phyloP scores from a whole-genome alignment of 1,140 invertebrate species.

The Ylistrum balloti region DNA sequence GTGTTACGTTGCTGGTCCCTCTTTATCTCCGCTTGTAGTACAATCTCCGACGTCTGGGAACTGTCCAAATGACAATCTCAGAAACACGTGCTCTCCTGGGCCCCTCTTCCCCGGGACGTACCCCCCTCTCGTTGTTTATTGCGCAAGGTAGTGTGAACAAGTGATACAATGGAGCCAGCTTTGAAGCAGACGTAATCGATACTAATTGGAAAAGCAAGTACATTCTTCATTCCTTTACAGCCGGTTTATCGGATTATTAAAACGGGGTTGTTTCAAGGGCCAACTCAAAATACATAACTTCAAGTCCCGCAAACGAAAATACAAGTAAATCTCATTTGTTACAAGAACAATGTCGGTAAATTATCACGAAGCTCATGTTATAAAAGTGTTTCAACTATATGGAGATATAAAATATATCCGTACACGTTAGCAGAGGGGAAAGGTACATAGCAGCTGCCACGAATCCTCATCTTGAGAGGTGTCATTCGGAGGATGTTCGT shows the following conservation, averaged over 20 bases:
- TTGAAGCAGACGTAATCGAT: not conserved
- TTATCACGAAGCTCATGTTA: not conserved
- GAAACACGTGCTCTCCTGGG: not conserved
- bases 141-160: not conserved
- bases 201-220: conserved; percentile 21
- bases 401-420: not conserved
- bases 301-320: not conserved
- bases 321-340: conserved; percentile 20
- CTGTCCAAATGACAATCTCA: not conserved
- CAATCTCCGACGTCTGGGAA: not conserved
- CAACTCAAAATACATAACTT: conserved; percentile 5
- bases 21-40: conserved; percentile 32
- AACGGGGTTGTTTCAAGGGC: conserved; percentile 4
- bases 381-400: conserved; percentile 17
- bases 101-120: not conserved
- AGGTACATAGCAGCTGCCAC: conserved; percentile 5
- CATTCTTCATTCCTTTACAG: not conserved
- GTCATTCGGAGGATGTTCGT: conserved; percentile 5
- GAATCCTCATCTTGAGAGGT: not conserved
- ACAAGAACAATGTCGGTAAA: conserved; percentile 34
- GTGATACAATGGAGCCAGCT: conserved; percentile 4
- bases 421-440: not conserved
- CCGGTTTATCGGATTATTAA: not conserved
- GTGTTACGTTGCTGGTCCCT: not conserved
- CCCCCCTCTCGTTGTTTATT: not conserved